These are phyloP conservation scores for Brachionus plicatilis DNA, from an alignment of 1,140 invertebrate species.

Conservation along the genomic window DNA sequence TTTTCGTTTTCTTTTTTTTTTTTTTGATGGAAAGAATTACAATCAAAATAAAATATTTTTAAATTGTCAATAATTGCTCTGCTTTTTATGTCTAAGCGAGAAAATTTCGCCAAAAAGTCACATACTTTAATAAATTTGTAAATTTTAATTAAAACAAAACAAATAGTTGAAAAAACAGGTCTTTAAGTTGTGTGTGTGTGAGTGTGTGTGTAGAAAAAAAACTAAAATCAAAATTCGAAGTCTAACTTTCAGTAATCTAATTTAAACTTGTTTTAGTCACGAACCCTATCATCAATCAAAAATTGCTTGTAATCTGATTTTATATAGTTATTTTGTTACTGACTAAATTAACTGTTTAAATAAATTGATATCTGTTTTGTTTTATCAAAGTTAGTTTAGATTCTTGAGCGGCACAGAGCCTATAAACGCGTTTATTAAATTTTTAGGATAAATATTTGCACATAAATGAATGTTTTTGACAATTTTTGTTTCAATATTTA, in stretches of 20 bases:
- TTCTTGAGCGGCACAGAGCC: neutral
- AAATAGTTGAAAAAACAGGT: slow-evolving; percentile 21
- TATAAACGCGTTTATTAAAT: neutral
- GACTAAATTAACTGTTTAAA: slow-evolving; percentile 21
- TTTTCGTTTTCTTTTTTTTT: too few relatives aligned
- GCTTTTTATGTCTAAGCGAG: neutral
- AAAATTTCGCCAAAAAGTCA: slow-evolving; percentile 10
- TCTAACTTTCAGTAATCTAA: slow-evolving; percentile 13
- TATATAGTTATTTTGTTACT: neutral
- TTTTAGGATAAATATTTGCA: neutral
- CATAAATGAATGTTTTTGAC: neutral
- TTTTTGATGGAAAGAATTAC: neutral
- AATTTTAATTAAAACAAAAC: slow-evolving; percentile 35
- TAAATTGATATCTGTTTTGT: neutral
- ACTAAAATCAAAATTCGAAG: neutral
- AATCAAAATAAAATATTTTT: slow-evolving; percentile 12
- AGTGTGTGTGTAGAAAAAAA: neutral
- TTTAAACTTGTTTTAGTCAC: slow-evolving; percentile 32
- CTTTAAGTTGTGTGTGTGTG: neutral
- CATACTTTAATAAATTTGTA: slow-evolving; percentile 25
- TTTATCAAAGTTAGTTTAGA: neutral
- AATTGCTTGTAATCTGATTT: neutral
- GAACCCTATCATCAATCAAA: slow-evolving; percentile 29
- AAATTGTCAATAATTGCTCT: slow-evolving; percentile 33
- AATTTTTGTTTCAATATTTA: neutral